Base-by-base conservation (phyloP, 2,888 invertebrate genomes). In the Prosapia bicincta region DNA sequence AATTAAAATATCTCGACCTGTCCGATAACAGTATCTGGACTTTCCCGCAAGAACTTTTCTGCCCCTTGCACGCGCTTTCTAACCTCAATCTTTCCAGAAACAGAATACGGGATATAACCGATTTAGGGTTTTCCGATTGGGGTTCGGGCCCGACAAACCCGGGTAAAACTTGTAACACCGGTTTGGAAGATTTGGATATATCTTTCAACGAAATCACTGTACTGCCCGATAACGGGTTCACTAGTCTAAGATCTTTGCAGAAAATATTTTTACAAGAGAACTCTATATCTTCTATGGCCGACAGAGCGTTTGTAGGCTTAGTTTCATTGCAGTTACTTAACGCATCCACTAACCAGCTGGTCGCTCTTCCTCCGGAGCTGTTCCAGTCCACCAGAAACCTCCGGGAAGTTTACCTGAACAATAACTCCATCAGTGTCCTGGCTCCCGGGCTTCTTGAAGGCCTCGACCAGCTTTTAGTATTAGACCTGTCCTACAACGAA, bases 21-120 rank as follows among this genome's bases (percentile, higher is more conserved):
- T 91, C 91, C 82, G 91, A 93, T 86, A 96, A 94, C 86, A 95
- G 95, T 86, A 89, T 96, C 80, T 90, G 93, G 82, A 90, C 91
- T 80, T 84, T 96, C 83, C 94, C 95, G 69, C 91, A 92, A 81
- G 92, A 91, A 82, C 89, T 91, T 79, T 92, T 95, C 84, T 96
- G 96, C 85, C 89, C 91, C 70, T 86, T 95, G 83, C 89, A 90
- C 82, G 94, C 92, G 85, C 87, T 96, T 78, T 93, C 93, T 84
- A 89, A 92, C 80, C 86, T 97, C 72, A 96, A 97, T 87, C 87
- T 96, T 83, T 95, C 96, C 71, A 88, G 91, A 80, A 97, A 97
- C 86, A 91, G 93, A 82, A 89, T 97, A 80, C 90, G 91, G 81
- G 92, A 92, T 79, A 89, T 94, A 5, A 91, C 92, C 79, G 90